Percentiles rank a stretch among this genome's conserved stretches.
Evolutionary conservation across 2,113 vertebrate species (phyloP).

Genomic region (Limanda limanda): DNA sequence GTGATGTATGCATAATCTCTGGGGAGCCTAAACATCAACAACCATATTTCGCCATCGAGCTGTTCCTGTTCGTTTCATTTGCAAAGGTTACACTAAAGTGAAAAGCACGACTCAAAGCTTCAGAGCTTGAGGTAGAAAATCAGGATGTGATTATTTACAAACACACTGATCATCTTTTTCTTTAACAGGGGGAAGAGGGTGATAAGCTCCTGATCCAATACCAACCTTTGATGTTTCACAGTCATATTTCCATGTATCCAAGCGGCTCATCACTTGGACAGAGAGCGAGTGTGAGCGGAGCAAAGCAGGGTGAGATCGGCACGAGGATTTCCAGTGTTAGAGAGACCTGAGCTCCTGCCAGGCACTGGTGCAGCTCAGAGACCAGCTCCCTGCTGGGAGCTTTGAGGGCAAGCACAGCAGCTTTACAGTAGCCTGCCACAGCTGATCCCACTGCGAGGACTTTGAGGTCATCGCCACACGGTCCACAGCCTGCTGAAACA

Average conservation of each 20-base stretch:
- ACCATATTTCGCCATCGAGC: no score
- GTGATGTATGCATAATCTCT: no score
- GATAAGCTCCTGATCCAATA: neutral
- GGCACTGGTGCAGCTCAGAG: conserved; percentile 19
- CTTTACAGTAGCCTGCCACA: conserved; percentile 20
- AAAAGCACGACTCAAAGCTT: no score
- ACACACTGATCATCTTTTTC: neutral
- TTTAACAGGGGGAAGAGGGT: neutral
- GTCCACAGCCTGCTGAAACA: neutral
- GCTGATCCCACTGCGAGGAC: conserved; percentile 12
- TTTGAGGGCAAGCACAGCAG: conserved; percentile 24
- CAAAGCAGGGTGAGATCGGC: neutral
- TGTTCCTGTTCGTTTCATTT: no score
- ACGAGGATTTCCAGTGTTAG: conserved; percentile 5
- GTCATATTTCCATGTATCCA: neutral
- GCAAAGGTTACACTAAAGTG: no score
- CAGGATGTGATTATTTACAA: neutral
- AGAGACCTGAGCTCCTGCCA: conserved; percentile 26
- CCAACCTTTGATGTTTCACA: conserved; percentile 8
- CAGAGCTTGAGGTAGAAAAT: neutral
- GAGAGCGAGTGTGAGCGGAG: neutral
- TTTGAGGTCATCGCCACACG: conserved; percentile 2
- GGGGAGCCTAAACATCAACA: no score
- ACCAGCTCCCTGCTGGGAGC: conserved; percentile 12
- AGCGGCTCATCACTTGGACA: neutral